Conservation (phyloP, 2,888 invertebrate species). For the Thera britannica region DNA sequence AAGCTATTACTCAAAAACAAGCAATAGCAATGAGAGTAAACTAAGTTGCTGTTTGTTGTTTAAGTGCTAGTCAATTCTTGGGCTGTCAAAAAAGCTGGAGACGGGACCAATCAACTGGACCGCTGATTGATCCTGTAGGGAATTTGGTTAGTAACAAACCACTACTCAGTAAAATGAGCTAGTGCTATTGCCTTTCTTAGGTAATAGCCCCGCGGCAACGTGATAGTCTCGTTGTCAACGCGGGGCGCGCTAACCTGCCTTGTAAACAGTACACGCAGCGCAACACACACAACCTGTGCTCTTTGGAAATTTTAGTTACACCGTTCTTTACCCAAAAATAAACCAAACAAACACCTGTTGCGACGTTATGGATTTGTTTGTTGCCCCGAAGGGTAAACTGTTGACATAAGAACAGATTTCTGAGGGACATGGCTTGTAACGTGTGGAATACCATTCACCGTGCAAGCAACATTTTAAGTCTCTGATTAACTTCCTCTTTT, state of each 20-base stretch:
- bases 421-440: conserved; percentile 15
- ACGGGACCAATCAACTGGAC: no score
- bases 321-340: conserved; percentile 57
- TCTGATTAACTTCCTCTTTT: not conserved
- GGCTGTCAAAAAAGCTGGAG: no score
- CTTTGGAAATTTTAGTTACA: conserved; percentile 59
- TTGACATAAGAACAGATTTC: conserved; percentile 50
- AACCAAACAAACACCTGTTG: conserved; percentile 57
- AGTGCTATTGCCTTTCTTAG: no score
- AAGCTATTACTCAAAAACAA: no score
- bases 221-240: conserved; percentile 71
- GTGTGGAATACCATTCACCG: not conserved
- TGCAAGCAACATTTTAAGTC: not conserved
- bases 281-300: conserved; percentile 58
- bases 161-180: no score
- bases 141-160: no score
- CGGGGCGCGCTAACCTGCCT: conserved; percentile 60
- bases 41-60: no score
- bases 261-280: conserved; percentile 57
- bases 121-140: no score
- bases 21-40: no score
- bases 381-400: conserved; percentile 58
- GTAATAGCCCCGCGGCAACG: conserved; percentile 44
- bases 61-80: no score
- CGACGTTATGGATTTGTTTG: conserved; percentile 57